Evolutionary conservation across 1,140 invertebrate species (phyloP).

Genomic region (Eueides isabella): DNA sequence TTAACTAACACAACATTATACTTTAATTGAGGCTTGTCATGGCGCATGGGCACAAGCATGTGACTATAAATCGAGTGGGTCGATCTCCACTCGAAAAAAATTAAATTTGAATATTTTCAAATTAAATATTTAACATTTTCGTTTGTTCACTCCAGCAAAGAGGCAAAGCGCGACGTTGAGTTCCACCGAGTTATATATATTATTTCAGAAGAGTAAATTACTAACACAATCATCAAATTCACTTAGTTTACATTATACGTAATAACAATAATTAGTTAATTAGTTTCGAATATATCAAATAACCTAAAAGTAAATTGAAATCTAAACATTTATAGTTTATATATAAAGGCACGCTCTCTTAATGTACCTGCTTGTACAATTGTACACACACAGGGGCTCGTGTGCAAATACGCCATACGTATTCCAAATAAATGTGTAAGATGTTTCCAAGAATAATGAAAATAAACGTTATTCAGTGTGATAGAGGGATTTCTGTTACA

Average conservation of each 20-base stretch:
- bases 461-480: conserved; percentile 40
- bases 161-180: no score
- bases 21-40: no score
- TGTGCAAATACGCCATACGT: not conserved
- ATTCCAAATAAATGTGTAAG: conserved; percentile 8
- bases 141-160: no score
- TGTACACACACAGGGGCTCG: not conserved
- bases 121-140: no score
- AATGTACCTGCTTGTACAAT: not conserved
- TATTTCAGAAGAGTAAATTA: no score
- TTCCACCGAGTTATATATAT: no score
- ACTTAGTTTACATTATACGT: not conserved
- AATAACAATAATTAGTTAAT: not conserved
- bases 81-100: no score
- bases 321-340: not conserved
- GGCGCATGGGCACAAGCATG: no score
- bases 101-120: no score
- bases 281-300: not conserved
- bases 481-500: conserved; percentile 48
- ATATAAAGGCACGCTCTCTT: not conserved
- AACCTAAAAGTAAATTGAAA: not conserved
- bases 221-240: not conserved
- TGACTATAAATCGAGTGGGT: no score
- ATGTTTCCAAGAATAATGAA: conserved; percentile 15
- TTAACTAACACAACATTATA: no score